Evolutionary conservation across 2,113 vertebrate species (phyloP).

Genomic region (Anser brachyrhynchus): DNA sequence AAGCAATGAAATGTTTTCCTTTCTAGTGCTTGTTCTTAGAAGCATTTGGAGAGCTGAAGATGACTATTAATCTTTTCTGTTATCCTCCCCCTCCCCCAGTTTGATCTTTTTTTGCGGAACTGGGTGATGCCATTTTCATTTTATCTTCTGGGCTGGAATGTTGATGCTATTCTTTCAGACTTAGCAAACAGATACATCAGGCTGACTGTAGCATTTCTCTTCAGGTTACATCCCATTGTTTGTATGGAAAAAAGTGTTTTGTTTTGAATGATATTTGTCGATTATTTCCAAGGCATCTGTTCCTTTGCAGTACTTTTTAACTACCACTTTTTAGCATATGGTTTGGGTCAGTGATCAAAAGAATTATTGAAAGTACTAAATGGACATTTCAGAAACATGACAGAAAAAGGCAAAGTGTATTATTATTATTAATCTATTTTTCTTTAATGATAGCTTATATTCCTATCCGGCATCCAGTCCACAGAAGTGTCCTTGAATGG

Average conservation of each 20-base stretch:
- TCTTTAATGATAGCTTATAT: neutral
- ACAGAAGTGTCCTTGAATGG: neutral
- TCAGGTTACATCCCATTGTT: neutral
- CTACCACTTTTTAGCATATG: neutral
- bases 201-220: neutral
- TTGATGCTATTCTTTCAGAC: neutral
- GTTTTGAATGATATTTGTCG: neutral
- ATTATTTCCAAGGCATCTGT: neutral
- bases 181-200: neutral
- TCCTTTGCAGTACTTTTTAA: neutral
- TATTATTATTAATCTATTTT: neutral
- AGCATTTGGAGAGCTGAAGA: neutral
- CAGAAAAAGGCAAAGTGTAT: neutral
- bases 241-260: neutral
- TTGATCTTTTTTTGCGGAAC: neutral
- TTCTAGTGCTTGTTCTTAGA: neutral
- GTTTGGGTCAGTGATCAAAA: constrained; percentile 6
- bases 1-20: neutral
- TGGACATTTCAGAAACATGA: neutral
- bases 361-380: neutral
- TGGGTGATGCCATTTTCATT: neutral
- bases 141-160: neutral
- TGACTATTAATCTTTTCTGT: neutral
- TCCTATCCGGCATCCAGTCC: neutral
- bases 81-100: neutral